A percentile compares a stretch with the other conserved stretches of the same genome.
Evolutionary conservation across 2,797 vertebrate genomes (phyloP).

Genomic region (Anguilla anguilla): DNA sequence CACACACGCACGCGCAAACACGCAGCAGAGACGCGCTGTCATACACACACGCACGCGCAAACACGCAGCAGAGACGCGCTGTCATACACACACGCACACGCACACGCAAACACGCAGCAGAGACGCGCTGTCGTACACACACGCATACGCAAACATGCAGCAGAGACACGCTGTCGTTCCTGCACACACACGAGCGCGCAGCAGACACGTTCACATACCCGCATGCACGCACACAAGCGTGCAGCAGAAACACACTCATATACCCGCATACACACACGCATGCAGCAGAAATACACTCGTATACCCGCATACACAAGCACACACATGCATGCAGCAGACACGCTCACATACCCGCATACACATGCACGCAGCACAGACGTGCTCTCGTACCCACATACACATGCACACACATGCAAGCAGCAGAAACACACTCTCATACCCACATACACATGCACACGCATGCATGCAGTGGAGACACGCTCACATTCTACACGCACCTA

Average conservation of each 20-base stretch:
- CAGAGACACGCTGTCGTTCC: too few species aligned
- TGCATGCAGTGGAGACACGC: neutral
- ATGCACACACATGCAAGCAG: neutral
- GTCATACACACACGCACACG: too few species aligned
- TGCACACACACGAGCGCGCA: neutral
- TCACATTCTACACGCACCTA: neutral
- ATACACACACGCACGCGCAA: too few species aligned
- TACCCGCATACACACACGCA: neutral
- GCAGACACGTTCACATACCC: neutral
- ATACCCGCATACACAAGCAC: neutral
- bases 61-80: too few species aligned
- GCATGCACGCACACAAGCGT: neutral
- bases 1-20: too few species aligned
- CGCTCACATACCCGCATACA: neutral
- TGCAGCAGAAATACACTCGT: neutral
- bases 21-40: too few species aligned
- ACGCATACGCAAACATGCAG: too few species aligned
- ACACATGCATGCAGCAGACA: neutral
- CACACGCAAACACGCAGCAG: too few species aligned
- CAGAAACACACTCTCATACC: neutral
- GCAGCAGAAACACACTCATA: too few species aligned
- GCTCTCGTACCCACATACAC: too few species aligned
- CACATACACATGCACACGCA: neutral
- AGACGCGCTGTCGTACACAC: too few species aligned
- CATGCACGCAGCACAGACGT: too few species aligned